These are phyloP conservation scores for Sebastes cheni DNA, from an alignment of 2,797 vertebrate species.

Conservation along the genomic window DNA sequence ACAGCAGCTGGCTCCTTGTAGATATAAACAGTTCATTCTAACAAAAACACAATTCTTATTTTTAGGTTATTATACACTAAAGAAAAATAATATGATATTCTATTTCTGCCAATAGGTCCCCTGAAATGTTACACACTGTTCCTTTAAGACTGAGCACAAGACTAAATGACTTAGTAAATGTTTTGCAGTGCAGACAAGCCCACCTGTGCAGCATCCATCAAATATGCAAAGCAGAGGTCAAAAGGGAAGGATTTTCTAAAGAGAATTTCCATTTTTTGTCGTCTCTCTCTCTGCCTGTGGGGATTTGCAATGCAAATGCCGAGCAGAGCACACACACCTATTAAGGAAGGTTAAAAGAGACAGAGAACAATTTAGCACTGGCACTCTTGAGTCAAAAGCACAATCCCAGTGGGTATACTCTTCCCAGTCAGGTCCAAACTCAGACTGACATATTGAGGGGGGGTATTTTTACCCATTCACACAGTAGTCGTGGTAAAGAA, in stretches of 20 bases:
- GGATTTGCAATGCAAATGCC: conserved; percentile 42
- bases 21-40: too few species aligned
- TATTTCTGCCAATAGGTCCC: too few species aligned
- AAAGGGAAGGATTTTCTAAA: neutral
- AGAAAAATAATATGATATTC: too few species aligned
- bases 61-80: too few species aligned
- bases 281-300: neutral
- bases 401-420: neutral
- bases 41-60: too few species aligned
- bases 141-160: neutral
- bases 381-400: neutral
- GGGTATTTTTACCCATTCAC: conserved; percentile 11
- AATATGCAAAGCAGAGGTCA: conserved; percentile 24
- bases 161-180: neutral
- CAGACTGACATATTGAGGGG: neutral
- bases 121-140: too few species aligned
- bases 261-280: neutral
- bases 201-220: neutral
- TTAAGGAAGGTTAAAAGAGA: conserved; percentile 13
- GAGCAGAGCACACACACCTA: neutral
- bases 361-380: conserved; percentile 15
- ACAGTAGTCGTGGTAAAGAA: neutral
- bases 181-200: neutral
- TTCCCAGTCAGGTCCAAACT: neutral
- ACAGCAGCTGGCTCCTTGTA: too few species aligned